Percentiles rank a stretch among this genome's conserved stretches.
phyloP scores from a whole-genome alignment of 2,888 invertebrate species.

The Habroteleia sp. region DNA sequence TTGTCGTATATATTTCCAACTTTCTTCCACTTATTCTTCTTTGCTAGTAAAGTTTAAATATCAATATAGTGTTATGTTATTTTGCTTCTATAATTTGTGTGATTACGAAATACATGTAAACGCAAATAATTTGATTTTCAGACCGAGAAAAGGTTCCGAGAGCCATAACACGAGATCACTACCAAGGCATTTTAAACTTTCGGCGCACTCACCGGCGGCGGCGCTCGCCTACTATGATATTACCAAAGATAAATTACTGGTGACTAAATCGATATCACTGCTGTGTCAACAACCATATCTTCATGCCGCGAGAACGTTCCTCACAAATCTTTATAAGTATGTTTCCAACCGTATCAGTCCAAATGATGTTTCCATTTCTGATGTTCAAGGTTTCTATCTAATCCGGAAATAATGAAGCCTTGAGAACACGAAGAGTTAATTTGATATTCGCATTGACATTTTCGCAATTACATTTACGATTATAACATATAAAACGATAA shows the following conservation, averaged over 20 bases:
- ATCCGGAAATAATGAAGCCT: slow-evolving; percentile 27
- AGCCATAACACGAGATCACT: slow-evolving; percentile 90
- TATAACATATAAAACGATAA: no score
- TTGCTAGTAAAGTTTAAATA: slow-evolving; percentile 8
- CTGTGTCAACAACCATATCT: slow-evolving; percentile 96
- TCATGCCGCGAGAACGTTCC: slow-evolving; percentile 91
- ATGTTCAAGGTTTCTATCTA: slow-evolving; percentile 11
- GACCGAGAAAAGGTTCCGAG: slow-evolving; percentile 82
- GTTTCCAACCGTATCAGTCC: slow-evolving; percentile 66
- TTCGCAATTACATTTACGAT: no score
- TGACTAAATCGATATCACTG: slow-evolving; percentile 96
- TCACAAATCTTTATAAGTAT: slow-evolving; percentile 93
- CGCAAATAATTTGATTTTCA: slow-evolving; percentile 64
- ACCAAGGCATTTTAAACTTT: slow-evolving; percentile 93
- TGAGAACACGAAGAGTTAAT: neutral
- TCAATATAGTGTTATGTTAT: neutral
- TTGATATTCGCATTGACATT: slow-evolving; percentile 6
- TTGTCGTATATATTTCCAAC: no score
- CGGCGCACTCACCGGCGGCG: slow-evolving; percentile 88
- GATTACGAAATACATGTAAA: slow-evolving; percentile 1
- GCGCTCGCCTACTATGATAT: slow-evolving; percentile 95
- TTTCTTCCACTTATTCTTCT: neutral
- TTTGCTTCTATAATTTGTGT: neutral
- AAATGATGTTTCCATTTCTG: slow-evolving; percentile 12
- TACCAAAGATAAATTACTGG: slow-evolving; percentile 95